Conservation (phyloP, 2,888 invertebrate genomes). For the Dasypolia templi region DNA sequence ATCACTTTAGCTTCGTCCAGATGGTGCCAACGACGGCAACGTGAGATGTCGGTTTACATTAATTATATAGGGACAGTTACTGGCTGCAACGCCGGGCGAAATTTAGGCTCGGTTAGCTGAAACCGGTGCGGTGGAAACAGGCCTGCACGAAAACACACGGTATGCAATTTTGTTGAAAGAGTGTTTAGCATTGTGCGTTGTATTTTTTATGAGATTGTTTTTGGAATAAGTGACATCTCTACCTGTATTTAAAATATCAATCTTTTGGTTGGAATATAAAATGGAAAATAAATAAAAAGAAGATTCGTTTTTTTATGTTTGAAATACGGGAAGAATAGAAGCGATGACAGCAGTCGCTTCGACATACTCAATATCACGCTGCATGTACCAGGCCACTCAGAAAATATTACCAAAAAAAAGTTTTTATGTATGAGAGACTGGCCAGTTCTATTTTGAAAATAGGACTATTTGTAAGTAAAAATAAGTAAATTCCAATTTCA, state of each 20-base stretch:
- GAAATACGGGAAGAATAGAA: background rate
- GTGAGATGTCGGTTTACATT: constrained; percentile 61
- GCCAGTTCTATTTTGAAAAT: too few relatives aligned
- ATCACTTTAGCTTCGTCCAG: constrained; percentile 55
- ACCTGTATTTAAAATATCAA: background rate
- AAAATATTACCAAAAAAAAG: too few relatives aligned
- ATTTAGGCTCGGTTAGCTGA: constrained; percentile 51
- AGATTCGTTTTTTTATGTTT: too few relatives aligned
- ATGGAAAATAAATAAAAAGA: background rate
- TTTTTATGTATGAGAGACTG: too few relatives aligned
- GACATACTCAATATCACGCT: too few relatives aligned
- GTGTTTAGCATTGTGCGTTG: too few relatives aligned
- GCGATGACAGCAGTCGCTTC: background rate
- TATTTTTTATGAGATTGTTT: background rate
- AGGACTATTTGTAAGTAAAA: too few relatives aligned
- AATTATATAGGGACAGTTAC: constrained; percentile 62
- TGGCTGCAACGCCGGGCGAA: constrained; percentile 38
- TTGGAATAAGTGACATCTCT: background rate
- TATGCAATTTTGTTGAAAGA: background rate
- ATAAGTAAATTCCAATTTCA: too few relatives aligned
- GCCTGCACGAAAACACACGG: constrained; percentile 4
- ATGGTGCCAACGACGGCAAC: constrained; percentile 58
- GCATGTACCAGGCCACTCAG: too few relatives aligned
- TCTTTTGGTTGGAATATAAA: background rate
- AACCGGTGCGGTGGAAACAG: constrained; percentile 19